These are phyloP conservation scores for Gryllus bimaculatus DNA, from an alignment of 1,140 invertebrate species.

Conservation along the genomic window DNA sequence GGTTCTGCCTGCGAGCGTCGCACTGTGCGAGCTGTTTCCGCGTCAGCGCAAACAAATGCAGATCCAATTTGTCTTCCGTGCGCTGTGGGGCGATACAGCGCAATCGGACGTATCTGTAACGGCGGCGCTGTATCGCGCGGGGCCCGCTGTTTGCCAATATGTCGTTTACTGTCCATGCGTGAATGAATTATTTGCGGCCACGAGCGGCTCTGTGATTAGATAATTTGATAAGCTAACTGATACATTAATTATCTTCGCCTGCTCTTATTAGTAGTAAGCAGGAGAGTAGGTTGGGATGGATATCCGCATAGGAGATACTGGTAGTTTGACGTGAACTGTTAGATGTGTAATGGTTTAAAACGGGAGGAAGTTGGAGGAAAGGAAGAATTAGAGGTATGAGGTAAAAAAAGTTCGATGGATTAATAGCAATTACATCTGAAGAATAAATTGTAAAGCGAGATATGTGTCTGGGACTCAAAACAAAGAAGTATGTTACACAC, in stretches of 20 bases:
- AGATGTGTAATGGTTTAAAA: no score
- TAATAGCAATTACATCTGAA: no score
- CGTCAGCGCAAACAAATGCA: not conserved
- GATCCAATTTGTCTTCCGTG: not conserved
- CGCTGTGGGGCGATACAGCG: not conserved
- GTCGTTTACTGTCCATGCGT: slow-evolving; percentile 3
- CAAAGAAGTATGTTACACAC: no score
- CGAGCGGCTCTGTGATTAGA: not conserved
- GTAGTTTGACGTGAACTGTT: no score
- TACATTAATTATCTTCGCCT: not conserved
- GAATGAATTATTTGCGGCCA: not conserved
- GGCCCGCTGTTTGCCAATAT: not conserved
- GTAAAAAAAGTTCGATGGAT: no score
- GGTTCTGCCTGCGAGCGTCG: no score
- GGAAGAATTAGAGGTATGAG: no score
- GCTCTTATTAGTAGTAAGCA: not conserved
- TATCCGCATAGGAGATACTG: no score
- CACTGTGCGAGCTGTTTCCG: not conserved
- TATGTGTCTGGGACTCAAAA: no score
- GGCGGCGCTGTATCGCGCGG: not conserved
- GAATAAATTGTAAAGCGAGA: no score
- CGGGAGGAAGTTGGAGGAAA: no score
- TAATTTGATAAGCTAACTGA: not conserved
- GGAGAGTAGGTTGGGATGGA: no score
- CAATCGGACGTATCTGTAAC: not conserved